Evolutionary conservation across 2,888 invertebrate genomes (phyloP), one percentile per base, ranked within the genome.

Genomic region (Drosophila greeni): DNA sequence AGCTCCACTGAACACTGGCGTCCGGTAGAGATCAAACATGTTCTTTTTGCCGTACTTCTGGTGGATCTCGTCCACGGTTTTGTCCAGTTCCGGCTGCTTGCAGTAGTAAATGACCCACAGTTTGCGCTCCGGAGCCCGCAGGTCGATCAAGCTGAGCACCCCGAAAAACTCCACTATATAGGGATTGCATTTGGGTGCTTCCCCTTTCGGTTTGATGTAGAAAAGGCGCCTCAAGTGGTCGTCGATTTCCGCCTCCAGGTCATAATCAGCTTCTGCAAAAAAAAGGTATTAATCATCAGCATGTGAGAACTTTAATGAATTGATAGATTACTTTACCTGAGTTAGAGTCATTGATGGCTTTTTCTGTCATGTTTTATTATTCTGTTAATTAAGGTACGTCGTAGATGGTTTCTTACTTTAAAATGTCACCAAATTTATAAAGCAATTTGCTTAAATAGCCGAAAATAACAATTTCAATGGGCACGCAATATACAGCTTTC

Each of bases 41-140:
- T 79, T 82, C 61, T 76, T 80, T 26, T 84, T 84, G 2, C 82
- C 79, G 33, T 72, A 84, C 48, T 76, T 80, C 29, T 76, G 48
- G 40, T 67, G 77, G 20, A 79, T 70, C 1, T 68, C 66, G 1
- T 69, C 57, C 2, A 79, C 42, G 0, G 77, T 82, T n/a, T 69
- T 65, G 9, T 82, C 70, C n/a, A 79, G 52, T 9, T 80, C 76
- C 0, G 75, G 40, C n/a, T 82, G 72, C 5, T 52, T 67, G 12
- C 74, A 67, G 24, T 72, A 29, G n/a, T 84, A 79, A 1, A 84
- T 55, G 2, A 76, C 74, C 79, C 79, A 79, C 3, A 80, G 43
- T n/a, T 79, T 79, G 1, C 82, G 72, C 0, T 79, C 72, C 1
- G 82, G 79, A 16, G 66, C 66, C 0, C 61, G 49, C 7, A 60